Evolutionary conservation across 2,888 invertebrate genomes (phyloP), one percentile per base, ranked within the genome.

Genomic region (Caenorhabditis parvicauda): DNA sequence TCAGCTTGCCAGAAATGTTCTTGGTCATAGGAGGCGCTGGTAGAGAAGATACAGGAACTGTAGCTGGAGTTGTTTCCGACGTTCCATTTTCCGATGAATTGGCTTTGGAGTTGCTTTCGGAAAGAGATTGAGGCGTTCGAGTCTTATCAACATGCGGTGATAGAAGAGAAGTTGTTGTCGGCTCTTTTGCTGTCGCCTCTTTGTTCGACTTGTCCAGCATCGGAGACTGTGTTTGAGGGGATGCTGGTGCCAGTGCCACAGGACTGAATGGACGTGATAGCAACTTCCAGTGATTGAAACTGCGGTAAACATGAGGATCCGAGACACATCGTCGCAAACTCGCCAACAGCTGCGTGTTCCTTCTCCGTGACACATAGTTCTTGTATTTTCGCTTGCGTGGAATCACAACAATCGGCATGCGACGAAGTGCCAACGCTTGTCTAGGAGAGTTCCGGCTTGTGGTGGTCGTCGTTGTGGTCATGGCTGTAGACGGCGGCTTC

Each of bases 361-460:
- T 48, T 27, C 76, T 56, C 12, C 79, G 64, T 4, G 76, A 76
- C 7, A 79, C 76, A 50, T 72, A 79, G 57, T 80, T 76, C 57
- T 79, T 79, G 56, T 80, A 77, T 56, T 79, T 80, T 21, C 78
- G 51, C 37, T 75, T 68, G 7, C 74, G 54, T 6, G 79, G 79
- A 41, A 79, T 79, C 27, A 79, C 78, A 17, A 79, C 79, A 17
- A 79, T 57, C 1, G 79, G 79, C 50, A 76, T 53, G 17, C 73
- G 64, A 19, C 74, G 67, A 21, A 74, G 59, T 24, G 72, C 69
- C 49, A 67, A 43, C 9, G 54, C n/a, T n/a, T n/a, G n/a, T n/a
- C n/a, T n/a, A n/a, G n/a, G n/a, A n/a, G n/a, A n/a, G n/a, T n/a
- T n/a, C n/a, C n/a, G n/a, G n/a, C n/a, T n/a, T n/a, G n/a, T n/a